Evolutionary conservation across 2,888 invertebrate genomes (phyloP).

Genomic region (Diogma glabrata): DNA sequence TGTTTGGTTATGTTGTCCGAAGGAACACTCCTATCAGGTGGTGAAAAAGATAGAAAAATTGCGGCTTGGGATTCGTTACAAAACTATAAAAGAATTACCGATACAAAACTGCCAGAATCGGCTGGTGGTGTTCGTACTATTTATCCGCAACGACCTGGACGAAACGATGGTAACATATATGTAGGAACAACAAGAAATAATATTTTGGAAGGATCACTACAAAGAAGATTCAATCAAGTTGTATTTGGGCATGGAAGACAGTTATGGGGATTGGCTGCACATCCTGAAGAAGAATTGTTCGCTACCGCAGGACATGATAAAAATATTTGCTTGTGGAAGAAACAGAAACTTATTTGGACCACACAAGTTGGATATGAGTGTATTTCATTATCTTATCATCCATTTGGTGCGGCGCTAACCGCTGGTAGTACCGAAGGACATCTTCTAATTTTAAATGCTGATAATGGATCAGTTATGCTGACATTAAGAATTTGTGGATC

Average conservation of each 20-base stretch:
- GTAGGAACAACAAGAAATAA: slow-evolving; percentile 84
- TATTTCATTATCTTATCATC: slow-evolving; percentile 76
- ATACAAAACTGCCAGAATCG: slow-evolving; percentile 75
- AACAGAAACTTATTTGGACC: slow-evolving; percentile 77
- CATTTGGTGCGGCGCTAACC: slow-evolving; percentile 74
- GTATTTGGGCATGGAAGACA: slow-evolving; percentile 83
- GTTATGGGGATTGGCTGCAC: slow-evolving; percentile 77
- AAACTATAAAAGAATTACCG: slow-evolving; percentile 80
- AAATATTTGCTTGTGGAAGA: slow-evolving; percentile 81
- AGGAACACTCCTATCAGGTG: slow-evolving; percentile 80
- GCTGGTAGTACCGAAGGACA: slow-evolving; percentile 86
- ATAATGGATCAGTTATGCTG: slow-evolving; percentile 73
- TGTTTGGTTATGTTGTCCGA: slow-evolving; percentile 80
- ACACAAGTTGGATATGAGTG: slow-evolving; percentile 84
- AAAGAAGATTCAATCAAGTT: slow-evolving; percentile 76
- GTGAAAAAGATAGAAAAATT: slow-evolving; percentile 80
- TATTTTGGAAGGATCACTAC: slow-evolving; percentile 80
- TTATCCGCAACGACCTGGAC: slow-evolving; percentile 75
- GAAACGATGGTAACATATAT: slow-evolving; percentile 83
- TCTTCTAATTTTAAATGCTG: slow-evolving; percentile 72
- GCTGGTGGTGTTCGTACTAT: slow-evolving; percentile 84
- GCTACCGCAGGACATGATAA: slow-evolving; percentile 88
- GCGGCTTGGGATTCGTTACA: slow-evolving; percentile 87
- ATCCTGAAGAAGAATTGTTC: slow-evolving; percentile 83
- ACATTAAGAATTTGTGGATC: slow-evolving; percentile 80